Base-by-base conservation (phyloP, 2,888 invertebrate species). In the Pegoplata infirma region DNA sequence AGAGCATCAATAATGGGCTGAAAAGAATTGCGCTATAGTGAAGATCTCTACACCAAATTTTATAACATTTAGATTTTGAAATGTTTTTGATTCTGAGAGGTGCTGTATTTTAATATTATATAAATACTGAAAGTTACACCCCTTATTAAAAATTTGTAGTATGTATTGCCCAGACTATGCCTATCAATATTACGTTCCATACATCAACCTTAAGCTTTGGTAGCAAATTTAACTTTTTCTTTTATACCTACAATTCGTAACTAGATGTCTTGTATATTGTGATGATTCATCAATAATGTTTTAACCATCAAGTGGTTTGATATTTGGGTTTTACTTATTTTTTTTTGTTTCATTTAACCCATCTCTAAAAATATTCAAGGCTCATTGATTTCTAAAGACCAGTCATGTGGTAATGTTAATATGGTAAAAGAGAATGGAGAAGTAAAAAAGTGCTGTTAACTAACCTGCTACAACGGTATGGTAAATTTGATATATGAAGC, bases 221-320 rank as follows among this genome's bases (percentile, higher is more conserved):
- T 40, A 4, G 5, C 36, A 40, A 25, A 40, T 40, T 40, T 40
- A 40, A 40, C 3, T 40, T 40, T 12, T 5, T 40, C 36, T 40
- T 40, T n/a, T 40, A 40, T n/a, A 40, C n/a, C 12, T 8, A 32
- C 12, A 32, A 32, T 12, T 40, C n/a, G 32, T 25, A 12, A 32
- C 21, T 51, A 19, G 40, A 19, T 53, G 17, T 56, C 21, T 58
- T 69, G 4, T 51, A 16, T n/a, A 12, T 47, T 49, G 59, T 53
- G 66, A 74, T 71, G 69, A 74, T 64, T 78, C 69, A 78, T 74
- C 78, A 74, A 78, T 74, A 66, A 66, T 66, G 61, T 61, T 78
- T 40, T 36, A 74, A 44, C 61, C 61, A 71, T 44, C n/a, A 46
- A 61, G 66, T 61, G 66, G 74, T 66, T n/a, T 73, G 63, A 19